Percentiles rank a stretch among this genome's conserved stretches.
Evolutionary conservation across 1,140 invertebrate genomes (phyloP).

Genomic region (Pogonus chalceus): DNA sequence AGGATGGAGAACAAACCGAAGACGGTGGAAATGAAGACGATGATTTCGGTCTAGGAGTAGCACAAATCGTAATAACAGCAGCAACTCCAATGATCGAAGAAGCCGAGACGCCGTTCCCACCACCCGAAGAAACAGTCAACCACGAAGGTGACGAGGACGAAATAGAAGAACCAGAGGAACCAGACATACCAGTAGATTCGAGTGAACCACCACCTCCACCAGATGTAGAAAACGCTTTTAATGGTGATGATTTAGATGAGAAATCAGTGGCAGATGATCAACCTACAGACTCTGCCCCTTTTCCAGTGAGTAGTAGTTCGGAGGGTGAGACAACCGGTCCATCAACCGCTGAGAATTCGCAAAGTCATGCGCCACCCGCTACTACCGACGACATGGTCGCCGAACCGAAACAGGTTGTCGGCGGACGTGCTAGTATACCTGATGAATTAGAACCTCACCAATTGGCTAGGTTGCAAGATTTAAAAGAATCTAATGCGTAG

Average conservation of each 20-base stretch:
- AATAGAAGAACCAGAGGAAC: slow-evolving; percentile 22
- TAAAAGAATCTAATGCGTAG: slow-evolving; percentile 84
- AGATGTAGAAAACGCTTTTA: slow-evolving; percentile 21
- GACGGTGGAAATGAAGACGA: slow-evolving; percentile 14
- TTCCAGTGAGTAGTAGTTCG: slow-evolving; percentile 47
- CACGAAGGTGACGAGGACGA: slow-evolving; percentile 30
- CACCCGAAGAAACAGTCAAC: slow-evolving; percentile 38
- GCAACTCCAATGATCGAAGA: slow-evolving; percentile 81
- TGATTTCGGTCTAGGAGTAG: slow-evolving; percentile 56
- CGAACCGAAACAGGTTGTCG: slow-evolving; percentile 55
- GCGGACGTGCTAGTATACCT: slow-evolving; percentile 65
- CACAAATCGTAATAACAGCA: slow-evolving; percentile 79
- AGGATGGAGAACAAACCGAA: slow-evolving; percentile 17
- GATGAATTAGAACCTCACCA: slow-evolving; percentile 78
- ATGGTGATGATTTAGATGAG: slow-evolving; percentile 24
- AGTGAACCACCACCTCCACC: slow-evolving; percentile 7
- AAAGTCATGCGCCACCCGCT: slow-evolving; percentile 32
- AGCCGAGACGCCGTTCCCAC: slow-evolving; percentile 55
- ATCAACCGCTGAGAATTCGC: slow-evolving; percentile 50
- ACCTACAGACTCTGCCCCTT: slow-evolving; percentile 43
- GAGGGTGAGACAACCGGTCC: slow-evolving; percentile 49
- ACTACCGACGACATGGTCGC: slow-evolving; percentile 26
- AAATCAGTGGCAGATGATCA: slow-evolving; percentile 36
- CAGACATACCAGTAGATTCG: slow-evolving; percentile 12
- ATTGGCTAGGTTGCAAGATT: slow-evolving; percentile 67